Evolutionary conservation across 2,113 vertebrate species (phyloP), one percentile per base, ranked within the genome.

Genomic region (Pleuronectes platessa): DNA sequence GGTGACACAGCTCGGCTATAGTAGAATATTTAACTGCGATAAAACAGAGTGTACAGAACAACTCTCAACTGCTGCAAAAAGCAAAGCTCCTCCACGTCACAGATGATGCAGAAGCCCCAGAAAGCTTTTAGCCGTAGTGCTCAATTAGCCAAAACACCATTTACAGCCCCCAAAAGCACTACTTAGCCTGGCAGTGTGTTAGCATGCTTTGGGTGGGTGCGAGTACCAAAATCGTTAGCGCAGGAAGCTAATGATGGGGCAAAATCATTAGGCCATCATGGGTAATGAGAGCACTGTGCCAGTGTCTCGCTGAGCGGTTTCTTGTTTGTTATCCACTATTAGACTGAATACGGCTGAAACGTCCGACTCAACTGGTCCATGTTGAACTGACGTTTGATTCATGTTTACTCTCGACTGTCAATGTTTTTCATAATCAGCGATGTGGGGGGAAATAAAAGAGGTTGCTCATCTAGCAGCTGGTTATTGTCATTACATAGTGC

Each of bases 101-200:
- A 15, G 71, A 75, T 65, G 68, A 86, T n/a, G 69, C 42, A 23
- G 51, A 63, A 49, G 60, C 35, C 1, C 12, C 24, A 2, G 61
- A 85, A 90, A 91, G 86, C 88, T 91, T 90, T 92, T 85, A 90
- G 71, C 65, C 2, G 35, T 21, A 40, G 87, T 58, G 79, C 67
- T 86, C 85, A 91, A 88, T 90, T 88, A 87, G 78, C 61, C 78
- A 83, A 84, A 86, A 89, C 79, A 75, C 61, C 77, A 86, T 74
- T 86, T 89, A 88, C 49, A 81, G 67, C 60, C 49, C 67, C 73
- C 73, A 70, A 81, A 80, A 75, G 86, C 67, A 63, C 61, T 62
- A 76, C 76, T 88, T 68, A 79, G 83, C 27, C 71, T 56, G 71
- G 26, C 23, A 65, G 45, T 21, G 58, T 61, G 59, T 88, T 89